Base-by-base conservation (phyloP, 92 coral and sea anemone genomes). In the Epizoanthus stellaris region DNA sequence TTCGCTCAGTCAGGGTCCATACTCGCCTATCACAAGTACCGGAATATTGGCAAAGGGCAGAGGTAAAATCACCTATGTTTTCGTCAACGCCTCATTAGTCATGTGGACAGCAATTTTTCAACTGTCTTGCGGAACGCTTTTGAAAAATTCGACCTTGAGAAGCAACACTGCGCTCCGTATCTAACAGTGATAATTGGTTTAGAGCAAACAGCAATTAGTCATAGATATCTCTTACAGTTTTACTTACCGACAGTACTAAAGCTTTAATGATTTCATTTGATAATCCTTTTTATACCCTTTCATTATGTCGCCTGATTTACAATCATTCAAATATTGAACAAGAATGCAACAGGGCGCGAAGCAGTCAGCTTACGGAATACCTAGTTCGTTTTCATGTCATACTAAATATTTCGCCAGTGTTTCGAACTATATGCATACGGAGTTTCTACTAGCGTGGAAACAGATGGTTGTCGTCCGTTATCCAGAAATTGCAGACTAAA, bases 101-200 rank as follows among this genome's bases (percentile, higher is more conserved):
- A 19, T 62, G 47, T 19, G 21, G 71, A 79, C 70, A 38, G 54
- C 70, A 79, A 19, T 79, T 79, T 62, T 43, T 79, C 83, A 79
- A 42, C 40, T 40, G 36, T 64, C 34, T 79, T 79, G 61, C 71
- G 72, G 83, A 79, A 79, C 54, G 71, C 30, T 20, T 63, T 77
- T 42, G 42, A 52, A 42, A 6, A 60, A 38, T 62, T 16, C 54
- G 59, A 62, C 58, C 43, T 13, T 40, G 83, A 20, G 49, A 52
- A 52, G 13, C 56, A 52, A 52, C 56, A 52, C 10, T 0, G 56
- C 10, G 15, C 56, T 52, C 3, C 56, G 11, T 42, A 57, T 7
- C 64, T 62, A 63, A 21, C 83, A 40, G 83, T 64, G 83, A 62
- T 79, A 79, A 79, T 62, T 79, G 83, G 83, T 54, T 79, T 79